A percentile compares a stretch with the other conserved stretches of the same genome.
Evolutionary conservation across 2,888 invertebrate species (phyloP).

Genomic region (Lasioglossum lativentre): DNA sequence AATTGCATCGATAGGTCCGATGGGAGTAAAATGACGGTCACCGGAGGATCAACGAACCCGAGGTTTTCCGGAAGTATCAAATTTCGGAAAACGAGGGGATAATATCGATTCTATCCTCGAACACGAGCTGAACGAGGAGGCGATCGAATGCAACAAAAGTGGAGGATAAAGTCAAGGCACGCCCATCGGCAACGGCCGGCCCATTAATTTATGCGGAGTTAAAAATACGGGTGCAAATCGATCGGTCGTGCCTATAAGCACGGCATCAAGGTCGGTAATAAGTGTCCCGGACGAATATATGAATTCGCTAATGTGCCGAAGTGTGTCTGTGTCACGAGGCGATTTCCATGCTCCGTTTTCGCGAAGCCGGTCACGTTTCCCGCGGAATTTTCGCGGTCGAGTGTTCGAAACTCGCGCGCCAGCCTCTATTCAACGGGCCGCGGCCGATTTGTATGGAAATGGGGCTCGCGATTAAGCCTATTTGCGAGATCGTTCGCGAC

Average conservation of each 20-base stretch:
- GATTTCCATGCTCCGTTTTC: constrained; percentile 38
- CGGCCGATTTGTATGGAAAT: constrained; percentile 2
- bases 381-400: not conserved
- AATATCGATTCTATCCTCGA: constrained; percentile 1
- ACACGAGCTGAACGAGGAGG: not conserved
- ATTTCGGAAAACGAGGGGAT: not conserved
- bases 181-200: constrained; percentile 29
- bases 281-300: constrained; percentile 55
- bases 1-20: not conserved
- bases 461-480: constrained; percentile 2
- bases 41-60: not conserved
- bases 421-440: constrained; percentile 15
- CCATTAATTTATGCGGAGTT: constrained; percentile 74
- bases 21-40: not conserved
- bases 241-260: constrained; percentile 52
- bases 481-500: constrained; percentile 17
- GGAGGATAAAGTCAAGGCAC: constrained; percentile 35
- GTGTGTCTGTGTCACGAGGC: constrained; percentile 24
- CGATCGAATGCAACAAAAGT: constrained; percentile 40
- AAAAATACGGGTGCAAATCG: constrained; percentile 74
- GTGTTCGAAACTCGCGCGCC: not conserved
- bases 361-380: not conserved
- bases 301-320: constrained; percentile 49
- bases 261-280: constrained; percentile 62
- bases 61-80: not conserved